Conservation (phyloP, 2,888 invertebrate genomes). For the Tridacna gigas region DNA sequence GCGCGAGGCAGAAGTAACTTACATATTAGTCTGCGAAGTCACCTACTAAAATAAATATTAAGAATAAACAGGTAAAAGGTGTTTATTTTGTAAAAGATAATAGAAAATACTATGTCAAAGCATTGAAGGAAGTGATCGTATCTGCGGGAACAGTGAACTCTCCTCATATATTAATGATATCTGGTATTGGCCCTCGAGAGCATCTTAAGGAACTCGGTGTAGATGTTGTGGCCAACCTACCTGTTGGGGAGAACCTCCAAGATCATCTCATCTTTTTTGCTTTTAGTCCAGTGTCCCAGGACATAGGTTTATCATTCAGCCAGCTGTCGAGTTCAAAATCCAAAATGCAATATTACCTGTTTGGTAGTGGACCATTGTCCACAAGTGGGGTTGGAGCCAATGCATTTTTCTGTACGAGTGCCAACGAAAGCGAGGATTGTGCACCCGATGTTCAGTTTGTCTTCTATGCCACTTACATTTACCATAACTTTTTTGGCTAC, state of each 20-base stretch:
- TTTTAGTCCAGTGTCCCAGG: conserved; percentile 23
- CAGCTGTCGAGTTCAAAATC: conserved; percentile 31
- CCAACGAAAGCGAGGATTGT: conserved; percentile 23
- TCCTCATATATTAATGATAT: conserved; percentile 67
- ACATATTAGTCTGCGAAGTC: conserved; percentile 43
- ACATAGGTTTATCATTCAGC: conserved; percentile 26
- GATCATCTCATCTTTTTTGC: conserved; percentile 32
- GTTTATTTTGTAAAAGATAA: conserved; percentile 71
- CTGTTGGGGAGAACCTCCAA: conserved; percentile 65
- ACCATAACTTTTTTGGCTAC: conserved; percentile 24
- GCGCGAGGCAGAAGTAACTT: conserved; percentile 20
- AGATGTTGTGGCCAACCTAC: conserved; percentile 77
- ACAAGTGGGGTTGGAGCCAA: conserved; percentile 38
- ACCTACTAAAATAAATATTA: conserved; percentile 70
- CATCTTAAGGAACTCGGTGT: conserved; percentile 81
- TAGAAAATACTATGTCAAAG: conserved; percentile 62
- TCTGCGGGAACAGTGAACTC: conserved; percentile 83
- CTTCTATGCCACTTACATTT: conserved; percentile 29
- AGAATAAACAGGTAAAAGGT: conserved; percentile 69
- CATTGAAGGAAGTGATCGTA: conserved; percentile 77
- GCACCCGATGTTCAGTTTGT: conserved; percentile 51
- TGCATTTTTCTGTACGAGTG: conserved; percentile 35
- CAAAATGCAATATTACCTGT: conserved; percentile 39
- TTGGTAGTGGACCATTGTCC: conserved; percentile 40
- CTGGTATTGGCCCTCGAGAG: conserved; percentile 11